phyloP scores from a whole-genome alignment of 64 coral and sea anemone species.

The Montipora capricornis region DNA sequence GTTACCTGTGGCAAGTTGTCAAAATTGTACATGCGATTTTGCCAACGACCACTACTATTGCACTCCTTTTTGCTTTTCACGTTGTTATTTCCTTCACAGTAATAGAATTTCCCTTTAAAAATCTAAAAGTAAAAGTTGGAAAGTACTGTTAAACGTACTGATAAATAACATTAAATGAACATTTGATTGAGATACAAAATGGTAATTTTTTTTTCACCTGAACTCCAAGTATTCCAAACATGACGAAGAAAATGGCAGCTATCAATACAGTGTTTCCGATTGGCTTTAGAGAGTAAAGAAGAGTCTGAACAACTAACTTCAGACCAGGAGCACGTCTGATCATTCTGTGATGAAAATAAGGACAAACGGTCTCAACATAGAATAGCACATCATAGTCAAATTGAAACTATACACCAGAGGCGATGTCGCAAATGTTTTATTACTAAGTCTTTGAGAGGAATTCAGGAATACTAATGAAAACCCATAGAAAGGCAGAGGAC shows the following conservation, averaged over 20 bases:
- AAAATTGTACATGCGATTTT: slow-evolving; percentile 95
- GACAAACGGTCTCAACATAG: no score
- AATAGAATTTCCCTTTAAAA: slow-evolving; percentile 89
- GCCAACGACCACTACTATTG: slow-evolving; percentile 59
- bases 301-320: slow-evolving; percentile 92
- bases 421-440: no score
- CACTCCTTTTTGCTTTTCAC: slow-evolving; percentile 75
- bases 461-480: no score
- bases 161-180: background rate
- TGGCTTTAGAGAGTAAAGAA: slow-evolving; percentile 91
- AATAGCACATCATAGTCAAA: no score
- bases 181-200: background rate
- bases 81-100: slow-evolving; percentile 74
- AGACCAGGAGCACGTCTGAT: slow-evolving; percentile 96
- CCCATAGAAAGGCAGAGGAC: no score
- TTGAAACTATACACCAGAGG: no score
- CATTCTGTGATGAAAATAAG: slow-evolving; percentile 59
- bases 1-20: slow-evolving; percentile 87
- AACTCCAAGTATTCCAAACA: slow-evolving; percentile 97
- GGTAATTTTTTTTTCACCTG: slow-evolving; percentile 55
- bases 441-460: no score
- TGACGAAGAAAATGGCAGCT: slow-evolving; percentile 92
- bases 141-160: background rate
- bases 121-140: slow-evolving; percentile 57
- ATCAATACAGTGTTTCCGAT: slow-evolving; percentile 99